These are phyloP conservation scores for Scatophagus argus DNA, from an alignment of 2,113 vertebrate genomes.

Conservation along the genomic window DNA sequence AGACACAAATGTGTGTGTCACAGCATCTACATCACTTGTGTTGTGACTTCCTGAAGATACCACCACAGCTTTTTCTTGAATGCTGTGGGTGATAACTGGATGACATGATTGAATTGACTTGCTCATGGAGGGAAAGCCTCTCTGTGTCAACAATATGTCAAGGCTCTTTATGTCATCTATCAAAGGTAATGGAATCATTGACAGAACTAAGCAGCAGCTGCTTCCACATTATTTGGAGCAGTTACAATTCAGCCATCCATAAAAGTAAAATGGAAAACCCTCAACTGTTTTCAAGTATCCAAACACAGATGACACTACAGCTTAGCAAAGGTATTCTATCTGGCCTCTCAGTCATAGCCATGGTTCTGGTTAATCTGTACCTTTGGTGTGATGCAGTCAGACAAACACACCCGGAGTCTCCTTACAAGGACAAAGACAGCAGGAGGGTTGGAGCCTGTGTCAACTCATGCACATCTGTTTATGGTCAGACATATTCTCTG, in stretches of 20 bases:
- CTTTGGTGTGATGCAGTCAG: constrained; percentile 68
- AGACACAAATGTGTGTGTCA: constrained; percentile 44
- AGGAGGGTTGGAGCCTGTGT: constrained; percentile 63
- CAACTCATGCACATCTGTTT: constrained; percentile 61
- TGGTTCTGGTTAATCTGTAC: constrained; percentile 47
- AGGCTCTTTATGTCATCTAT: constrained; percentile 34
- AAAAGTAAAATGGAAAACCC: constrained; percentile 23
- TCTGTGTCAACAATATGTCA: constrained; percentile 31
- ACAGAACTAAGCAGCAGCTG: background rate
- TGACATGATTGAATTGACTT: constrained; percentile 32
- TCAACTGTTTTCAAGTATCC: constrained; percentile 29
- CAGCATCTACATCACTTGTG: constrained; percentile 37
- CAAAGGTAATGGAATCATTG: constrained; percentile 38
- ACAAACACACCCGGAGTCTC: constrained; percentile 74
- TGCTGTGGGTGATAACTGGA: constrained; percentile 13
- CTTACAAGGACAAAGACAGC: constrained; percentile 83
- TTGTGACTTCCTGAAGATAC: constrained; percentile 48
- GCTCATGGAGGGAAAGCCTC: background rate
- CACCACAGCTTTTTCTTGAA: constrained; percentile 18
- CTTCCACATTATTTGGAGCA: constrained; percentile 34
- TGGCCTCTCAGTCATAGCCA: constrained; percentile 24
- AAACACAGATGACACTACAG: constrained; percentile 51
- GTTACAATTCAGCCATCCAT: constrained; percentile 22
- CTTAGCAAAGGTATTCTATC: constrained; percentile 41
- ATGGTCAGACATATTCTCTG: constrained; percentile 20